These are phyloP conservation scores for Papilio polyxenes DNA, from an alignment of 1,140 invertebrate species.

Conservation along the genomic window DNA sequence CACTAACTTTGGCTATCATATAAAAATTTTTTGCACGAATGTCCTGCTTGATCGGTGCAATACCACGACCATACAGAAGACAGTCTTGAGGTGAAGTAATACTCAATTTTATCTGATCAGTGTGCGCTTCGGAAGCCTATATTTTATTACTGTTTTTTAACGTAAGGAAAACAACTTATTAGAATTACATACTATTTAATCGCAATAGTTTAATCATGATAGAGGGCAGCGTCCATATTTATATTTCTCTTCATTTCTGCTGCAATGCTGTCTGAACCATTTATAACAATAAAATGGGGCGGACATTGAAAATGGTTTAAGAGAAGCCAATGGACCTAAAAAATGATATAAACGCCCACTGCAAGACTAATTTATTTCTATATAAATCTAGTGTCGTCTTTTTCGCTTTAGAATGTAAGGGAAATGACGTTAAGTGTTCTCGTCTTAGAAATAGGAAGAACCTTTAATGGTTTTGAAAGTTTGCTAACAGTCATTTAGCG, in stretches of 20 bases:
- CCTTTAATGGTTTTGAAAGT: conserved; percentile 2
- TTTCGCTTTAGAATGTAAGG: neutral
- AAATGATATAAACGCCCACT: neutral
- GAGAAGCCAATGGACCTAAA: neutral
- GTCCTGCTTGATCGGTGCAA: too few species aligned
- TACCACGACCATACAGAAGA: too few species aligned
- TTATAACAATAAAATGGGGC: conserved; percentile 5
- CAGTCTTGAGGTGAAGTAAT: too few species aligned
- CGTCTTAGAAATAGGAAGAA: neutral
- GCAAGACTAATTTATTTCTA: neutral
- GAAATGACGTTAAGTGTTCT: neutral
- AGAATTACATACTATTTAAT: too few species aligned
- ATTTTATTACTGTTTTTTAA: too few species aligned
- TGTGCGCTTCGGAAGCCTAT: too few species aligned
- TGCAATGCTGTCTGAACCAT: neutral
- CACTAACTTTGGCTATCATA: too few species aligned
- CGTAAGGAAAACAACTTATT: too few species aligned
- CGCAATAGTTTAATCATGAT: too few species aligned
- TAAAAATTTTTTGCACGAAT: too few species aligned
- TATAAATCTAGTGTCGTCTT: neutral
- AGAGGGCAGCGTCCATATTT: neutral
- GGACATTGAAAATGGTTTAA: neutral
- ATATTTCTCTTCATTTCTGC: neutral
- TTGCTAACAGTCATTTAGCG: conserved; percentile 12
- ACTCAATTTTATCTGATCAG: too few species aligned